Conservation (phyloP, 2,797 vertebrate species). For the Premnoplex brunnescens region DNA sequence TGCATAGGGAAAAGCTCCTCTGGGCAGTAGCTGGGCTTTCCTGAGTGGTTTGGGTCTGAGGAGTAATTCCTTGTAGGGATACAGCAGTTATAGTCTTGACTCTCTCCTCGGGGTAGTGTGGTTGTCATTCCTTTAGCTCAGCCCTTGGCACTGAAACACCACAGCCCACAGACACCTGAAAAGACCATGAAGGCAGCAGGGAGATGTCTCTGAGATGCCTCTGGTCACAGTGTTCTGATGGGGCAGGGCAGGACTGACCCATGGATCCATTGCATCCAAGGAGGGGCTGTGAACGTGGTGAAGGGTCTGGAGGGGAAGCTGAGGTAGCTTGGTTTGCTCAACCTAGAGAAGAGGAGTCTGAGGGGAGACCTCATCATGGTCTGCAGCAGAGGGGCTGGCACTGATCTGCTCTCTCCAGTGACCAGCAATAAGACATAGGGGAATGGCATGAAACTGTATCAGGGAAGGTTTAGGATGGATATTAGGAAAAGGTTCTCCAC, state of each 20-base stretch:
- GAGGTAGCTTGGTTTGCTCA: neutral
- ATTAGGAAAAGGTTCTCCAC: neutral
- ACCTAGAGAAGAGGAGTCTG: neutral
- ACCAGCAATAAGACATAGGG: neutral
- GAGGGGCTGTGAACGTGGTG: neutral
- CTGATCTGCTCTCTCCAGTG: neutral
- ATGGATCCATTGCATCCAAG: rapidly evolving
- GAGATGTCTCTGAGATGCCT: neutral
- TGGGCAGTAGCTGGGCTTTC: neutral
- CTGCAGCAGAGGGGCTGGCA: neutral
- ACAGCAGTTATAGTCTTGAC: neutral
- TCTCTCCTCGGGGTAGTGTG: neutral
- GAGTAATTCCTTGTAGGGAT: neutral
- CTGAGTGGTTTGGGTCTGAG: neutral
- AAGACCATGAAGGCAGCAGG: rapidly evolving
- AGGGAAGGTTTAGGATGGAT: neutral
- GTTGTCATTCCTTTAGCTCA: neutral
- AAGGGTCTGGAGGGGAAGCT: neutral
- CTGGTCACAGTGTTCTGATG: rapidly evolving
- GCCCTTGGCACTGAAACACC: neutral
- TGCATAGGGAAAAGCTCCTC: neutral
- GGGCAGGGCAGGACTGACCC: neutral
- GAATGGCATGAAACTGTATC: too few species aligned
- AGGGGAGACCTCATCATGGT: neutral
- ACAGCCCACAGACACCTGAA: rapidly evolving